Evolutionary conservation across 2,113 vertebrate genomes (phyloP), one percentile per base, ranked within the genome.

Genomic region (Gadus chalcogrammus): DNA sequence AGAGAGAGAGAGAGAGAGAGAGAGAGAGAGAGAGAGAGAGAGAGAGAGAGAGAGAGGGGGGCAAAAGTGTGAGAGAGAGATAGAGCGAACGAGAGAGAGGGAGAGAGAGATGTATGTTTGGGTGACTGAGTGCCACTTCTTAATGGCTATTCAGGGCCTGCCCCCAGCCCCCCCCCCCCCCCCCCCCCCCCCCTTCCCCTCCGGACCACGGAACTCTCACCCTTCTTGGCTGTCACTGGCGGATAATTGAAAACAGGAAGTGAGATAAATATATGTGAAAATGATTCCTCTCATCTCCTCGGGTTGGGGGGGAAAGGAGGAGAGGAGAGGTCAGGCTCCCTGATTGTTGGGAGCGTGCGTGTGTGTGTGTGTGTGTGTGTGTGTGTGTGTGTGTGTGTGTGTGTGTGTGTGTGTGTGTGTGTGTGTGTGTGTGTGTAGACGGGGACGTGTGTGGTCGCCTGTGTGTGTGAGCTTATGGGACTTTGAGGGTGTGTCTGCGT

Each of bases 191-290:
- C 22, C 22, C 22, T 2, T 42, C 20, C 4, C 8, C 3, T n/a
- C 17, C 35, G n/a, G 74, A 73, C 27, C 59, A 31, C 31, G 31
- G 31, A 31, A 31, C 31, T 31, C 31, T 31, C 31, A 31, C 31
- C 31, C 31, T 31, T 71, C 60, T 67, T 58, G 68, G 61, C 64
- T 64, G 53, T 67, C 73, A 55, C 48, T 16, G 48, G 53, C 13
- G 61, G 61, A 74, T 72, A 69, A 71, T 9, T 52, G 53, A 70
- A 70, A 65, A 61, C 66, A 71, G 31, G 68, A 18, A 35, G 48
- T 15, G 62, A 67, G 71, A 64, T 42, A 61, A 16, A 82, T 72
- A 67, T 68, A 60, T 75, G 70, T 67, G 8, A 59, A 79, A 82
- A 77, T 65, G 1, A 56, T 28, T 60, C 17, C 68, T 24, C 18